Evolutionary conservation across 2,888 invertebrate species (phyloP), one percentile per base, ranked within the genome.

Genomic region (Conchocele bisecta): DNA sequence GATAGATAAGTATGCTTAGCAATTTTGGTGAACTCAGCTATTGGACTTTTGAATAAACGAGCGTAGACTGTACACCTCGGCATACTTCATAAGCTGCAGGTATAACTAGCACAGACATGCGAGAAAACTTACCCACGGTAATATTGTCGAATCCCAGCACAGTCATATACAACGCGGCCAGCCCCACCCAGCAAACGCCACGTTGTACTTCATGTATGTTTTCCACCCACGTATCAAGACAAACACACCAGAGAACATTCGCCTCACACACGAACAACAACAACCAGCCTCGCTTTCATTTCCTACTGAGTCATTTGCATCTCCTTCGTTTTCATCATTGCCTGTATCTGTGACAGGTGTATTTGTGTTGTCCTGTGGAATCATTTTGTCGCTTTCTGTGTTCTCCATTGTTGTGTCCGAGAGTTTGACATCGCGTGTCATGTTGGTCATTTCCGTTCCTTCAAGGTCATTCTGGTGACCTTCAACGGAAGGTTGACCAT

Each of bases 111-210:
- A 35, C 11, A 13, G 37, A 13, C 15, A 35, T 35, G 11, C 11
- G n/a, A 35, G n/a, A 35, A 35, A 13, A 59, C 80, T 73, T 67
- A 91, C 92, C 92, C 37, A 89, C 90, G 26, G 92, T 92, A 31
- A 92, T 90, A 72, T 89, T 91, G 78, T 92, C 92, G 81, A 93
- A 92, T 3, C 92, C 92, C 15, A 93, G 83, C 2, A 93, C 93
- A 3, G 93, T 93, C 92, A 93, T 91, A 82, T 92, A 93, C 22
- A 92, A 83, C 22, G 88, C 82, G n/a, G 92, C 91, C 37, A 93
- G 81, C 3, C 88, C 92, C 2, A 92, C 5, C 92, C 92, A n/a
- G 92, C 92, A 68, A 86, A 85, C 9, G 90, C 85, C 0, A 92
- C 89, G 9, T 85, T 80, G 76, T 92, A 92, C 6, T 73, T 73